These are phyloP conservation scores for Phrynosoma platyrhinos DNA, from an alignment of 2,113 vertebrate species.

Conservation along the genomic window DNA sequence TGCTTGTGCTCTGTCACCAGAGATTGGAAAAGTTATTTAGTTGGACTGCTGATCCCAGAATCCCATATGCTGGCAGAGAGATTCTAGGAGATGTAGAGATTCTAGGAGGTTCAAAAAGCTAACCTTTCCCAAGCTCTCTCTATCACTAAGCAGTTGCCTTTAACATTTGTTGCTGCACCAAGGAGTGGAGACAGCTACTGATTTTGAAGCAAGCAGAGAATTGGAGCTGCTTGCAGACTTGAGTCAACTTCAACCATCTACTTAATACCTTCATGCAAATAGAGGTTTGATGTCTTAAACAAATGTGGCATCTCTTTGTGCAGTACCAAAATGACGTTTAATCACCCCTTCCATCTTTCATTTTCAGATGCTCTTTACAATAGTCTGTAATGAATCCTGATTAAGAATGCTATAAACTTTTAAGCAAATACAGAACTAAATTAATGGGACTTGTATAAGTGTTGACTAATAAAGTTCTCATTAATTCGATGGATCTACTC, in stretches of 20 bases:
- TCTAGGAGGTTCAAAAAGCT: no score
- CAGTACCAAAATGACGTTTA: not conserved
- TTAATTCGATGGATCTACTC: no score
- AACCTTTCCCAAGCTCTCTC: no score
- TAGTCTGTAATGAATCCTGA: not conserved
- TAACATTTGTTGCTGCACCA: not conserved
- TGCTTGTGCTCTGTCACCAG: not conserved
- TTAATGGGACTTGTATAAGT: no score
- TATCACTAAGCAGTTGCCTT: no score
- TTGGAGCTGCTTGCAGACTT: not conserved
- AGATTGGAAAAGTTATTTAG: no score
- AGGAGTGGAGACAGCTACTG: not conserved
- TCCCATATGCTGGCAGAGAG: no score
- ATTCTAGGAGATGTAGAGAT: no score
- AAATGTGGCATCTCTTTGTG: not conserved
- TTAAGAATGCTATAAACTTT: not conserved
- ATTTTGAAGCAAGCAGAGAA: not conserved
- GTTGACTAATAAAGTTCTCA: not conserved
- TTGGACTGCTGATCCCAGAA: no score
- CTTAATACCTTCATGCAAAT: not conserved
- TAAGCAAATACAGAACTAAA: not conserved
- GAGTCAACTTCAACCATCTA: not conserved
- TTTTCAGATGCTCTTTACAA: not conserved
- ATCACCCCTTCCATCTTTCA: not conserved
- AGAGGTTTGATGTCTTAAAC: not conserved